Conservation (phyloP, 2,797 vertebrate species). For the Pipistrellus nathusii region DNA sequence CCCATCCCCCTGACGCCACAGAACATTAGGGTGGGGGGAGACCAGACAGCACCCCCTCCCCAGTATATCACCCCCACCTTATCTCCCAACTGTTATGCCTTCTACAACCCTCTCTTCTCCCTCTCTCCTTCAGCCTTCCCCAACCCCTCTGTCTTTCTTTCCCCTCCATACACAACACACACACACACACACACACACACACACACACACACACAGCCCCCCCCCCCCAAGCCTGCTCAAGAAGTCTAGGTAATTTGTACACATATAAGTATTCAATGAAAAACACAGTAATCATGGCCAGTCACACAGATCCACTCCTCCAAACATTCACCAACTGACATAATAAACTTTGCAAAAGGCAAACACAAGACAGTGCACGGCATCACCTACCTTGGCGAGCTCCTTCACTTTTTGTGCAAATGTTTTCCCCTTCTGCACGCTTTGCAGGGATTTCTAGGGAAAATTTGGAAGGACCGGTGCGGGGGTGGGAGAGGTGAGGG, state of each 20-base stretch:
- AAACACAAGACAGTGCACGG: slow-evolving; percentile 80
- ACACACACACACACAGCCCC: slow-evolving; percentile 75
- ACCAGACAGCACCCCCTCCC: slow-evolving; percentile 48
- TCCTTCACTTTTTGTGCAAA: slow-evolving; percentile 89
- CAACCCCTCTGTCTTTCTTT: slow-evolving; percentile 43
- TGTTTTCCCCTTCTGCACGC: slow-evolving; percentile 84
- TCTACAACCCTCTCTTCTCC: slow-evolving; percentile 75
- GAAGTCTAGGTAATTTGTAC: slow-evolving; percentile 74
- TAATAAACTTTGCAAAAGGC: slow-evolving; percentile 87
- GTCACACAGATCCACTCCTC: slow-evolving; percentile 82
- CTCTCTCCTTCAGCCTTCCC: slow-evolving; percentile 39
- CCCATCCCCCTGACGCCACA: background rate
- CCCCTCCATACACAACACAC: slow-evolving; percentile 51
- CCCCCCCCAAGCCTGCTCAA: slow-evolving; percentile 74
- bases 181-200: slow-evolving; percentile 34
- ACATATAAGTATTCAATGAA: slow-evolving; percentile 70
- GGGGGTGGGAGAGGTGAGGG: slow-evolving; percentile 84
- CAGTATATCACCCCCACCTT: slow-evolving; percentile 39
- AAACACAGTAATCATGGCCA: slow-evolving; percentile 83
- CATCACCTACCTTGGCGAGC: slow-evolving; percentile 89
- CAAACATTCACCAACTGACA: slow-evolving; percentile 86
- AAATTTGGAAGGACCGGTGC: slow-evolving; percentile 87
- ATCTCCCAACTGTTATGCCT: slow-evolving; percentile 72
- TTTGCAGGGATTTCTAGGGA: slow-evolving; percentile 89
- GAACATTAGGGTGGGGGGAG: background rate